Conservation (phyloP, 30 jellyfish, hydroid and myxozoan genomes). For the Nemopilema nomurai region DNA sequence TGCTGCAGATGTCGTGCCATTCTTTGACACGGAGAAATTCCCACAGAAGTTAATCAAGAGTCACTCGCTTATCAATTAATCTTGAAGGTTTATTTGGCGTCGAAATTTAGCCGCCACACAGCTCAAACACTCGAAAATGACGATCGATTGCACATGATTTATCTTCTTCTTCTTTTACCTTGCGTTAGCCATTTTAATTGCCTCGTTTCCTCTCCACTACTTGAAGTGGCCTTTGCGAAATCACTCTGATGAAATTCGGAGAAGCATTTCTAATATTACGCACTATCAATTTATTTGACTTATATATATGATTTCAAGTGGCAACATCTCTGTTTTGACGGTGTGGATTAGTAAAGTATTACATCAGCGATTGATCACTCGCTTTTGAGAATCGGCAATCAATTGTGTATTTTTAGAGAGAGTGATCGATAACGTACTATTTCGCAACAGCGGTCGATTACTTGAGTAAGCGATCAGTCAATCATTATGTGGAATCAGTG, state of each 20-base stretch:
- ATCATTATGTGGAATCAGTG: too few relatives aligned
- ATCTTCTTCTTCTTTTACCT: too few relatives aligned
- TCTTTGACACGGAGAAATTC: conserved; percentile 46
- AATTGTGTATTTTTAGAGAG: background rate
- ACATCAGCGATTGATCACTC: background rate
- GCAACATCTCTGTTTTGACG: too few relatives aligned
- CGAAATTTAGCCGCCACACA: background rate
- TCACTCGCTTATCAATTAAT: conserved; percentile 50
- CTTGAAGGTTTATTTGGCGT: conserved; percentile 29
- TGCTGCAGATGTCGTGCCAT: conserved; percentile 72
- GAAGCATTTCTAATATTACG: too few relatives aligned
- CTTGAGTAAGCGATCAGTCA: too few relatives aligned
- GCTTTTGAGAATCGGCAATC: background rate
- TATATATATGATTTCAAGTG: too few relatives aligned
- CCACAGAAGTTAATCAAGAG: conserved; percentile 63
- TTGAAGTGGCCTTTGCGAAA: background rate
- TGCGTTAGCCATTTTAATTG: background rate
- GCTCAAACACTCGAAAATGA: background rate
- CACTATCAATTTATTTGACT: too few relatives aligned
- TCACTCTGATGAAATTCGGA: too few relatives aligned
- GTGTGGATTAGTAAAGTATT: too few relatives aligned
- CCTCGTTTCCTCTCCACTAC: background rate
- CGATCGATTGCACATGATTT: background rate
- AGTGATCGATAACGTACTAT: too few relatives aligned
- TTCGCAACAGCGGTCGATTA: background rate